phyloP scores from a whole-genome alignment of 1,140 invertebrate genomes.

The Drosophila orosa region DNA sequence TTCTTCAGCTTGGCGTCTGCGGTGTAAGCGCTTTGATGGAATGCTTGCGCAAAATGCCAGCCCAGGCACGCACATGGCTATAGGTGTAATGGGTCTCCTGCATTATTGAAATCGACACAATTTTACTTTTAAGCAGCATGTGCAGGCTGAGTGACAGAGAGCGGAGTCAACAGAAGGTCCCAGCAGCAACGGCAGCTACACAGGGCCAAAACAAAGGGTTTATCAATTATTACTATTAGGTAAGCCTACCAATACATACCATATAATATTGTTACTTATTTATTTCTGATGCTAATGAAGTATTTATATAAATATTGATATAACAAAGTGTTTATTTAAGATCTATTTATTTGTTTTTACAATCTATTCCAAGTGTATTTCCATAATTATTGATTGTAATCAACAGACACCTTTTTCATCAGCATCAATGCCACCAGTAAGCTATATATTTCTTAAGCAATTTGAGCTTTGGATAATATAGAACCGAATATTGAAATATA shows the following conservation, averaged over 20 bases:
- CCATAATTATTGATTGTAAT: background rate
- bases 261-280: too few relatives aligned
- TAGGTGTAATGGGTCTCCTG: slow-evolving; percentile 75
- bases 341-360: too few relatives aligned
- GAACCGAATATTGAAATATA: too few relatives aligned
- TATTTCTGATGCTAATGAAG: too few relatives aligned
- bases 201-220: background rate
- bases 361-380: too few relatives aligned
- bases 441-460: too few relatives aligned
- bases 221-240: background rate
- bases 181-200: slow-evolving; percentile 4
- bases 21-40: slow-evolving; percentile 76
- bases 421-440: too few relatives aligned
- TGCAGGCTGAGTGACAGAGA: slow-evolving; percentile 70
- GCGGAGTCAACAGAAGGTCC: slow-evolving; percentile 29
- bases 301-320: too few relatives aligned
- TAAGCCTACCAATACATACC: too few relatives aligned
- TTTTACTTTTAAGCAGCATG: slow-evolving; percentile 81
- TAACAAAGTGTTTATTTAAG: too few relatives aligned
- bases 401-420: too few relatives aligned
- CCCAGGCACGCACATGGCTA: slow-evolving; percentile 64
- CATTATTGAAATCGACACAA: slow-evolving; percentile 83
- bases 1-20: slow-evolving; percentile 50
- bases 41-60: slow-evolving; percentile 74
- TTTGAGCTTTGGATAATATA: background rate